Evolutionary conservation across 2,113 vertebrate genomes (phyloP).

Genomic region (Meriones unguiculatus): DNA sequence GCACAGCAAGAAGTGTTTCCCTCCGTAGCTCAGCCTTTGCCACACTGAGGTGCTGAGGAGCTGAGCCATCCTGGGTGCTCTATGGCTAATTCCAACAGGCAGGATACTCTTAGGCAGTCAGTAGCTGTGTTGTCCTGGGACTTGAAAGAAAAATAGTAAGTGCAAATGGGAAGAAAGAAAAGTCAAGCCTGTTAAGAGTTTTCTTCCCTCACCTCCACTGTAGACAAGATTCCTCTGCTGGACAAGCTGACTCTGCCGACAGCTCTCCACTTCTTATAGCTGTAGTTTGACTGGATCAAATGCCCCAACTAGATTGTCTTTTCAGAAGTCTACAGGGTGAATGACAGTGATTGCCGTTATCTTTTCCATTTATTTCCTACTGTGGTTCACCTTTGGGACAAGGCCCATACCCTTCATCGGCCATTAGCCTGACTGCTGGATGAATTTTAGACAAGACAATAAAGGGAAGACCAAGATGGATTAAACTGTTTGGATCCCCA

Average conservation of each 20-base stretch:
- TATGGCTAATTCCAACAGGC: background rate
- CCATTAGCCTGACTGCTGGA: conserved; percentile 27
- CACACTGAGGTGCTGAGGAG: background rate
- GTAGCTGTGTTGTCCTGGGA: background rate
- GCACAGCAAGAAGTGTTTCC: background rate
- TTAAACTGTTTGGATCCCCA: background rate
- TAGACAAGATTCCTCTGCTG: background rate
- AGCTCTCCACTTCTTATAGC: background rate
- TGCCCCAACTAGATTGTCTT: background rate
- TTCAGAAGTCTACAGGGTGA: background rate
- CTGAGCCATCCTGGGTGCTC: too few species aligned
- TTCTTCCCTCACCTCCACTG: background rate
- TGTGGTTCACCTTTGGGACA: background rate
- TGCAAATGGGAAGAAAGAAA: background rate
- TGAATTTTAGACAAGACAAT: background rate
- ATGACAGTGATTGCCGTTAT: background rate
- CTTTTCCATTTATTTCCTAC: conserved; percentile 32
- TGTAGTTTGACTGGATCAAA: background rate
- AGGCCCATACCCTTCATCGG: background rate
- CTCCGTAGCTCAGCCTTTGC: background rate
- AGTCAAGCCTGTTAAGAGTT: background rate
- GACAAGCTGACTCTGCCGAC: background rate
- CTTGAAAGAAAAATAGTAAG: background rate
- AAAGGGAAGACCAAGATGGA: conserved; percentile 33
- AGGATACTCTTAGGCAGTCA: background rate